Evolutionary conservation across 2,113 vertebrate species (phyloP).

Genomic region (Saguinus midas): DNA sequence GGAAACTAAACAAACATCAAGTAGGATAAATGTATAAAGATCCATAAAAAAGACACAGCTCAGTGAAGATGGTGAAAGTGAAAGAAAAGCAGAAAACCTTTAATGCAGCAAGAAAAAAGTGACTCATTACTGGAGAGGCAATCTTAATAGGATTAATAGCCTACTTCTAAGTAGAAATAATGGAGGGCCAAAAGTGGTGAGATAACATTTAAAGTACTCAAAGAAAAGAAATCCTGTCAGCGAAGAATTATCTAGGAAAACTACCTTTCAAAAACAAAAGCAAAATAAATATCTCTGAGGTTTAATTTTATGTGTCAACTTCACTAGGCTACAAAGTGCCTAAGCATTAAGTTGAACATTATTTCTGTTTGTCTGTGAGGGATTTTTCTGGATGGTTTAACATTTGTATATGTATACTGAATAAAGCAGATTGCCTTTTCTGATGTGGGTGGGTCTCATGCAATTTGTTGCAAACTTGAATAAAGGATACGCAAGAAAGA

Average conservation of each 20-base stretch:
- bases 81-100: background rate
- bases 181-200: background rate
- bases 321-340: background rate
- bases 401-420: background rate
- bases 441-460: background rate
- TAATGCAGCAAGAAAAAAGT: background rate
- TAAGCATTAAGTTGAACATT: background rate
- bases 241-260: background rate
- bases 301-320: background rate
- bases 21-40: background rate
- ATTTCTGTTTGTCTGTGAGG: background rate
- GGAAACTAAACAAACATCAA: background rate
- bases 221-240: background rate
- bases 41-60: background rate
- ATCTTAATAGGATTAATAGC: background rate
- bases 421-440: background rate
- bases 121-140: background rate
- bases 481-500: background rate
- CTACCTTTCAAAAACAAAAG: background rate
- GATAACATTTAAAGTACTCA: background rate
- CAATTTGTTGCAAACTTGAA: background rate
- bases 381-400: background rate
- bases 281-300: background rate
- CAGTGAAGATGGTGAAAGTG: background rate
- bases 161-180: background rate